phyloP scores from a whole-genome alignment of 2,113 vertebrate genomes.

The Lampris incognitus region DNA sequence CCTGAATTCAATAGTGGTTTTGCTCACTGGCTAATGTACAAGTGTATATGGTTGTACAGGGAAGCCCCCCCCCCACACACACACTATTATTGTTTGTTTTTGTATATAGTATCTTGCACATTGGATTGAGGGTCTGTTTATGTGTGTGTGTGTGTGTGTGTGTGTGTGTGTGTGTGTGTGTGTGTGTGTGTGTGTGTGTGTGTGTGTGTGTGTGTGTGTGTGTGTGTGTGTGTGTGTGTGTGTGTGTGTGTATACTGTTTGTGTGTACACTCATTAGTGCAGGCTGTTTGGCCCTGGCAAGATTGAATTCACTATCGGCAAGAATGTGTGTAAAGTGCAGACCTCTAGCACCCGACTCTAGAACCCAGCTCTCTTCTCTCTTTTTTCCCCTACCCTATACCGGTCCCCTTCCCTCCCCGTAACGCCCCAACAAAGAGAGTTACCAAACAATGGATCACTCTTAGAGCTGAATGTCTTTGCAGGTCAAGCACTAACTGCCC shows the following conservation, averaged over 20 bases:
- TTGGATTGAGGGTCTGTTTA: neutral
- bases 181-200: constrained; percentile 31
- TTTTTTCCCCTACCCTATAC: constrained; percentile 60
- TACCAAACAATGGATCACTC: constrained; percentile 83
- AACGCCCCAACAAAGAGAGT: constrained; percentile 83
- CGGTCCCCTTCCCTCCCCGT: constrained; percentile 75
- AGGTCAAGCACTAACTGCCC: constrained; percentile 82
- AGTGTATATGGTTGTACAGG: too few species aligned
- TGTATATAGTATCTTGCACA: too few species aligned
- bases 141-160: constrained; percentile 3
- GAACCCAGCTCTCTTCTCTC: constrained; percentile 63
- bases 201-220: neutral
- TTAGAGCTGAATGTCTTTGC: constrained; percentile 81
- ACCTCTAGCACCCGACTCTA: constrained; percentile 61
- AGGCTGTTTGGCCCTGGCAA: constrained; percentile 40
- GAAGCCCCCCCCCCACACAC: too few species aligned
- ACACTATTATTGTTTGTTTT: too few species aligned
- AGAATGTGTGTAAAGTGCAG: constrained; percentile 65
- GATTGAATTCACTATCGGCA: constrained; percentile 61
- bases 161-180: constrained; percentile 31
- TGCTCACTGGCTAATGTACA: too few species aligned
- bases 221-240: constrained; percentile 9
- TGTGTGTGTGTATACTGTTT: constrained; percentile 28
- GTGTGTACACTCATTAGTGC: constrained; percentile 32
- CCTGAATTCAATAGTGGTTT: too few species aligned